Percentiles rank a stretch among this genome's conserved stretches.
These are phyloP conservation scores for Lasius fuliginosus DNA, from an alignment of 2,888 invertebrate genomes.

Conservation along the genomic window DNA sequence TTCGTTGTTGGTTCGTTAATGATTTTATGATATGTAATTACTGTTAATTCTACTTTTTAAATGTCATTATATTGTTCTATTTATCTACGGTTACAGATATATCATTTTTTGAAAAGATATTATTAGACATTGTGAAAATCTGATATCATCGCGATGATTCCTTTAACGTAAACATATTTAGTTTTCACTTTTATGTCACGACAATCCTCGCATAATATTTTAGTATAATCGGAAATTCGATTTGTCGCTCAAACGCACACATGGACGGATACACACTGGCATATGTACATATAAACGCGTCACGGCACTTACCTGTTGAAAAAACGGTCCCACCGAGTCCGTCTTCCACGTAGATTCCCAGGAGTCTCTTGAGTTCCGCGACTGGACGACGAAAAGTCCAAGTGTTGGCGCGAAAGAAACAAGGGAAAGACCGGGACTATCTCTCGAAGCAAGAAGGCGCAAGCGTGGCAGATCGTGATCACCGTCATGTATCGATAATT, in stretches of 20 bases:
- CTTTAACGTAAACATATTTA: not conserved
- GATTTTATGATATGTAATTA: not conserved
- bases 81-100: not conserved
- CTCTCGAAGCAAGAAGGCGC: constrained; percentile 57
- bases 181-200: not conserved
- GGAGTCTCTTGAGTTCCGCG: constrained; percentile 64
- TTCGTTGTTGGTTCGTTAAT: not conserved
- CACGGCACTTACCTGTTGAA: constrained; percentile 72
- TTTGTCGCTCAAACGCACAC: constrained; percentile 8
- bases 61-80: not conserved
- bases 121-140: not conserved
- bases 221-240: constrained; percentile 1
- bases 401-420: constrained; percentile 40
- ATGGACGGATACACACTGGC: constrained; percentile 27
- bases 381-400: constrained; percentile 61
- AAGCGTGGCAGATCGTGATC: constrained; percentile 66
- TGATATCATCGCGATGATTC: not conserved
- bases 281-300: constrained; percentile 61
- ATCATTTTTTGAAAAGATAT: not conserved
- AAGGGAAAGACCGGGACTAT: constrained; percentile 20
- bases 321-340: constrained; percentile 63
- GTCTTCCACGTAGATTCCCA: constrained; percentile 66
- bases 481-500: constrained; percentile 42
- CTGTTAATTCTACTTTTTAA: not conserved
- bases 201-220: constrained; percentile 24